A percentile compares a stretch with the other conserved stretches of the same genome.
Conservation (phyloP, 2,113 vertebrate genomes). For the Epinephelus fuscoguttatus region DNA sequence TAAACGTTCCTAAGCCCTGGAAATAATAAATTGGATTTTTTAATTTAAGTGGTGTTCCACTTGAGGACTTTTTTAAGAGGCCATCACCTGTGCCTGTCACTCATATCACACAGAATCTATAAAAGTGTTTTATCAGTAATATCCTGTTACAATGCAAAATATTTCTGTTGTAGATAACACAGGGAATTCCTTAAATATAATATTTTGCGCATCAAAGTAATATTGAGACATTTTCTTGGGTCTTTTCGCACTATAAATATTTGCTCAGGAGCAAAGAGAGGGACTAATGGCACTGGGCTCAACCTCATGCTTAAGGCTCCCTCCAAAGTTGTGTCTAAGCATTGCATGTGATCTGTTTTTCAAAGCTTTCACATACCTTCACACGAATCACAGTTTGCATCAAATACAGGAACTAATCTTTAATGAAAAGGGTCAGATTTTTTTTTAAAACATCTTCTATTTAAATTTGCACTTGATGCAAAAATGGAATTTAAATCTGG, state of each 20-base stretch:
- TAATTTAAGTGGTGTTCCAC: too few species aligned
- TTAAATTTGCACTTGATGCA: background rate
- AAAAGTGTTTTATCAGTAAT: background rate
- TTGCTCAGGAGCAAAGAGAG: constrained; percentile 1
- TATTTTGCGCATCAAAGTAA: background rate
- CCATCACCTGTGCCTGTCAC: background rate
- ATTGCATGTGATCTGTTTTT: constrained; percentile 68
- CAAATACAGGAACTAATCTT: background rate
- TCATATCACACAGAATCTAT: background rate
- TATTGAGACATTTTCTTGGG: background rate
- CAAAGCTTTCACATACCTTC: background rate
- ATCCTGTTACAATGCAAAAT: background rate
- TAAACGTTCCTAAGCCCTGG: too few species aligned
- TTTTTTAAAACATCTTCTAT: background rate
- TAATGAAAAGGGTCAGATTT: background rate
- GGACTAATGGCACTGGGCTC: background rate
- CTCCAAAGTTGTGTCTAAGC: constrained; percentile 75
- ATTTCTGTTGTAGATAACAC: background rate
- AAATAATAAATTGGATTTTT: too few species aligned
- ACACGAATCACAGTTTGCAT: background rate
- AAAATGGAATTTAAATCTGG: background rate
- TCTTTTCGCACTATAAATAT: background rate
- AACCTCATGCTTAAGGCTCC: constrained; percentile 75
- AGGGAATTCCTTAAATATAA: background rate
- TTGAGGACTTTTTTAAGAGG: too few species aligned